A percentile compares a stretch with the other conserved stretches of the same genome.
Conservation (phyloP, 1,140 invertebrate genomes). For the Polypedilum pembai region DNA sequence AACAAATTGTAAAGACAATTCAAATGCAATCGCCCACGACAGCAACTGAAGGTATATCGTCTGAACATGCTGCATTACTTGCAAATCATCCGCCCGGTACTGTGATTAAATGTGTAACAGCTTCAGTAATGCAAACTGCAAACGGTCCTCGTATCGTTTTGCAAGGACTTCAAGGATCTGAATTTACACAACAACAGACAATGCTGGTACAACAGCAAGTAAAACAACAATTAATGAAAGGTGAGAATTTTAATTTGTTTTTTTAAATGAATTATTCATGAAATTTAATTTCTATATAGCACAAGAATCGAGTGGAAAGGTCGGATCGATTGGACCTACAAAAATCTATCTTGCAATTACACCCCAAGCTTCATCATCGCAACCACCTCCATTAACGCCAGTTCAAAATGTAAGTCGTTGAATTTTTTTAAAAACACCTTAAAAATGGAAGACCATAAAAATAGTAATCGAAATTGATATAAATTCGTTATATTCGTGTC, state of each 20-base stretch:
- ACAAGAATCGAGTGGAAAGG: constrained; percentile 71
- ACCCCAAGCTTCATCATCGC: constrained; percentile 45
- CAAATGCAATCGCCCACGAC: constrained; percentile 32
- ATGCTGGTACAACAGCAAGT: constrained; percentile 77
- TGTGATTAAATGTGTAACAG: constrained; percentile 77
- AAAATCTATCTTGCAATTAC: constrained; percentile 79
- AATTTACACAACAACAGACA: constrained; percentile 71
- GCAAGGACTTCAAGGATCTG: constrained; percentile 71
- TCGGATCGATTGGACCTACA: constrained; percentile 71
- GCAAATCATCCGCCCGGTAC: constrained; percentile 73
- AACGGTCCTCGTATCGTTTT: constrained; percentile 76
- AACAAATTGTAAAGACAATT: constrained; percentile 31
- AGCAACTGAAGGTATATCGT: constrained; percentile 44
- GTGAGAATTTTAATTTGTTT: constrained; percentile 42
- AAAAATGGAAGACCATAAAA: not conserved
- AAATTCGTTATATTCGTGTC: constrained; percentile 19
- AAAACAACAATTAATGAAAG: constrained; percentile 77
- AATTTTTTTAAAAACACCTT: not conserved
- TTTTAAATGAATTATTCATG: not conserved
- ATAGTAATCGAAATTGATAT: too few species aligned
- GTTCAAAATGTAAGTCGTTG: constrained; percentile 24
- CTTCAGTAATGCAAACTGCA: constrained; percentile 70
- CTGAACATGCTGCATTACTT: constrained; percentile 63
- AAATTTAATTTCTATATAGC: constrained; percentile 45
- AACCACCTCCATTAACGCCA: constrained; percentile 41